Percentiles rank a stretch among this genome's conserved stretches.
phyloP scores from a whole-genome alignment of 1,140 invertebrate species.

The Pomphorhynchus laevis region DNA sequence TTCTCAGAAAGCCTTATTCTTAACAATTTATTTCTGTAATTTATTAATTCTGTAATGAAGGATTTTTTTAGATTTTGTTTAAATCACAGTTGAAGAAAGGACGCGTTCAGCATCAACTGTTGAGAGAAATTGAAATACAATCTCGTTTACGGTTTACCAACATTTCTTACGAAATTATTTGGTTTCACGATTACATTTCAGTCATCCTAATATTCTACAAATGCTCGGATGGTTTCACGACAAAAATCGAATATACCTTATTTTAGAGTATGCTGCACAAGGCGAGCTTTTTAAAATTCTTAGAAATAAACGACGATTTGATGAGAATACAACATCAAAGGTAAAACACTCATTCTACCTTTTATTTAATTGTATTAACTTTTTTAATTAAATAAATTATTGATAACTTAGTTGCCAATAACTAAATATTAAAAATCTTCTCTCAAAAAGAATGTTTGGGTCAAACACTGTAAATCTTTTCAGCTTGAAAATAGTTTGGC shows the following conservation, averaged over 20 bases:
- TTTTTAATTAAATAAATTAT: no score
- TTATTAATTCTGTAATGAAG: no score
- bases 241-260: slow-evolving; percentile 44
- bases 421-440: no score
- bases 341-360: no score
- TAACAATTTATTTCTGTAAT: no score
- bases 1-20: no score
- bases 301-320: slow-evolving; percentile 24
- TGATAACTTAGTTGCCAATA: no score
- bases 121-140: slow-evolving; percentile 62
- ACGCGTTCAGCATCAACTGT: slow-evolving; percentile 58
- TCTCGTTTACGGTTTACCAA: slow-evolving; percentile 30
- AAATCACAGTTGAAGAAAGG: slow-evolving; percentile 54
- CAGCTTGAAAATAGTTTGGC: no score
- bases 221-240: slow-evolving; percentile 66
- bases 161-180: neutral
- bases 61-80: slow-evolving; percentile 36
- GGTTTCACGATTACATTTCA: slow-evolving; percentile 14
- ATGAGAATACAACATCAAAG: slow-evolving; percentile 14
- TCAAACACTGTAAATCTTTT: no score
- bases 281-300: slow-evolving; percentile 41
- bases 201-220: slow-evolving; percentile 57
- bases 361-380: no score
- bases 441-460: no score
- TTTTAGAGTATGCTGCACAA: slow-evolving; percentile 52